These are phyloP conservation scores for Bufo bufo DNA, from an alignment of 2,113 vertebrate species.

Conservation along the genomic window DNA sequence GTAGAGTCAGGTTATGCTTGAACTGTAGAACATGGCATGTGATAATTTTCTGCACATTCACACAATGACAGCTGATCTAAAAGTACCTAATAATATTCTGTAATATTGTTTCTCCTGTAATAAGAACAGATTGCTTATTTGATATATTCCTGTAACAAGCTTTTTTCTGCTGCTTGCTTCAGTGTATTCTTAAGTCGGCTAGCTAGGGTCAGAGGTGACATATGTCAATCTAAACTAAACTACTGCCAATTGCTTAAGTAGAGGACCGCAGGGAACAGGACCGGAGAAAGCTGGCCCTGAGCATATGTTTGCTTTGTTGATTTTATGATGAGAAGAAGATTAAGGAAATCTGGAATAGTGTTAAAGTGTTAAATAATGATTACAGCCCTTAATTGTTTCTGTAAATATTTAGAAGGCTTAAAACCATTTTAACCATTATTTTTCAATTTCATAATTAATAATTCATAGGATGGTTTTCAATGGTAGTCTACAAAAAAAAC, in stretches of 20 bases:
- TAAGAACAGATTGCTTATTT: neutral
- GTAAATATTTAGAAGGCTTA: conserved; percentile 42
- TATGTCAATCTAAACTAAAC: conserved; percentile 43
- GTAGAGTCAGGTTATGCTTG: neutral
- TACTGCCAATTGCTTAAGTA: conserved; percentile 31
- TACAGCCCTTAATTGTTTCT: conserved; percentile 30
- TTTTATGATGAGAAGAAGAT: conserved; percentile 22
- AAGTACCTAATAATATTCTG: neutral
- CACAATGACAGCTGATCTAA: neutral
- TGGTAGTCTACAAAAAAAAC: conserved; percentile 65
- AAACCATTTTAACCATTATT: conserved; percentile 28
- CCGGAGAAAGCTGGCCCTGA: conserved; percentile 1
- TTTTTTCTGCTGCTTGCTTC: neutral
- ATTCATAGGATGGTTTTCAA: conserved; percentile 32
- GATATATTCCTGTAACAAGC: neutral
- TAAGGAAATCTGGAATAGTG: conserved; percentile 8
- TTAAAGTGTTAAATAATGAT: conserved; percentile 22
- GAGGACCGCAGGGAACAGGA: conserved; percentile 20
- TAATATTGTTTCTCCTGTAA: neutral
- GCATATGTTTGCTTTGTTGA: conserved; percentile 33
- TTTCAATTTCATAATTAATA: conserved; percentile 36
- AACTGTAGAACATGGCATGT: neutral
- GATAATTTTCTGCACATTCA: neutral
- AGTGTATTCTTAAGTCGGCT: conserved; percentile 10
- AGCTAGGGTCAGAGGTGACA: conserved; percentile 19